phyloP scores from a whole-genome alignment of 2,113 vertebrate genomes.

The Tylochromis polylepis region DNA sequence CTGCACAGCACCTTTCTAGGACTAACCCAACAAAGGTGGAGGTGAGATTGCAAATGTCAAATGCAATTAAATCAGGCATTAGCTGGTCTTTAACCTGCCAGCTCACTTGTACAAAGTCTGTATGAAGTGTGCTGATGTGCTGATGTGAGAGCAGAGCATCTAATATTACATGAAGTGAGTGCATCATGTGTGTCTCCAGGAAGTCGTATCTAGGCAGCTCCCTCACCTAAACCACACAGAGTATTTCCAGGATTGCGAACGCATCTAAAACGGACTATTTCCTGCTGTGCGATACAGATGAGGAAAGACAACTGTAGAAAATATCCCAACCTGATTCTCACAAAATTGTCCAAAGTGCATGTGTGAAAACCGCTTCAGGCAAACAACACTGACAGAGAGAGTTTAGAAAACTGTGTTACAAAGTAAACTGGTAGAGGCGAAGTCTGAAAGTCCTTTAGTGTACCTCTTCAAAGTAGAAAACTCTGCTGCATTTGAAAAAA shows the following conservation, averaged over 20 bases:
- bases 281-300: not conserved
- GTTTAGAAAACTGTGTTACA: not conserved
- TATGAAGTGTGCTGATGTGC: not conserved
- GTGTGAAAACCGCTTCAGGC: not conserved
- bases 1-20: not conserved
- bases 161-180: not conserved
- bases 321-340: not conserved
- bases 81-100: not conserved
- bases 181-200: not conserved
- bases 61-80: not conserved
- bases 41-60: not conserved
- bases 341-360: not conserved
- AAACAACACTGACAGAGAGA: not conserved
- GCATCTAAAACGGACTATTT: accelerated
- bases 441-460: not conserved
- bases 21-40: not conserved
- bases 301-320: not conserved
- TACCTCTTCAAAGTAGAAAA: not conserved
- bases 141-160: not conserved
- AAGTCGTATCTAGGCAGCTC: not conserved
- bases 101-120: not conserved
- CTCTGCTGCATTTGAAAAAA: not conserved
- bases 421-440: not conserved
- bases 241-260: not conserved
- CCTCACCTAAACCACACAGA: not conserved